phyloP scores from a whole-genome alignment of 92 coral and sea anemone genomes.

The Epizoanthus ramosus region DNA sequence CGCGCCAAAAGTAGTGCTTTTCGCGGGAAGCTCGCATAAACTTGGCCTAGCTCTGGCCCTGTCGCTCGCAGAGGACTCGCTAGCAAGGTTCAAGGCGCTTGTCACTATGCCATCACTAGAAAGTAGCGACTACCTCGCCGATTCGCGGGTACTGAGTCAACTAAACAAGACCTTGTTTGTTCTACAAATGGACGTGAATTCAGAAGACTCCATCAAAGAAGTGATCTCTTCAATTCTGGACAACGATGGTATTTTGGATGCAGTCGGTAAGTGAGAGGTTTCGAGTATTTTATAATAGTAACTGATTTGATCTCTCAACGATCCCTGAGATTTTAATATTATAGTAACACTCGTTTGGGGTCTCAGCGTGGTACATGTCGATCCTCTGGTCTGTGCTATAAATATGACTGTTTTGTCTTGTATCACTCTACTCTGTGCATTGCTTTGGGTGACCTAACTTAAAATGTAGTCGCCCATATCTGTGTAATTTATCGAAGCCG shows the following conservation, averaged over 20 bases:
- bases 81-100: slow-evolving; percentile 78
- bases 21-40: slow-evolving; percentile 91
- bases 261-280: slow-evolving; percentile 74
- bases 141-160: slow-evolving; percentile 73
- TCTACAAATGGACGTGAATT: slow-evolving; percentile 85
- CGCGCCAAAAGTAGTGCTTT: slow-evolving; percentile 80
- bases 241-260: slow-evolving; percentile 89
- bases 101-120: slow-evolving; percentile 90
- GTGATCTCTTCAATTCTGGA: slow-evolving; percentile 86
- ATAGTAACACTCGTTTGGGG: neutral
- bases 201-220: slow-evolving; percentile 74
- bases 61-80: slow-evolving; percentile 83
- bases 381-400: neutral
- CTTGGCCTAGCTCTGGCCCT: slow-evolving; percentile 83
- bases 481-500: slow-evolving; percentile 5
- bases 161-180: slow-evolving; percentile 89
- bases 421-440: neutral
- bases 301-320: neutral
- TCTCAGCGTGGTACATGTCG: too few species aligned
- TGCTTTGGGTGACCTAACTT: neutral
- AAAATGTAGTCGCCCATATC: neutral
- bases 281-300: neutral
- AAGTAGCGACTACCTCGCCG: slow-evolving; percentile 87
- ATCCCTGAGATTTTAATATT: slow-evolving; percentile 9
- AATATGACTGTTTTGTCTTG: neutral